These are phyloP conservation scores for Bugulina stolonifera DNA, from an alignment of 2,888 invertebrate genomes.

Conservation along the genomic window DNA sequence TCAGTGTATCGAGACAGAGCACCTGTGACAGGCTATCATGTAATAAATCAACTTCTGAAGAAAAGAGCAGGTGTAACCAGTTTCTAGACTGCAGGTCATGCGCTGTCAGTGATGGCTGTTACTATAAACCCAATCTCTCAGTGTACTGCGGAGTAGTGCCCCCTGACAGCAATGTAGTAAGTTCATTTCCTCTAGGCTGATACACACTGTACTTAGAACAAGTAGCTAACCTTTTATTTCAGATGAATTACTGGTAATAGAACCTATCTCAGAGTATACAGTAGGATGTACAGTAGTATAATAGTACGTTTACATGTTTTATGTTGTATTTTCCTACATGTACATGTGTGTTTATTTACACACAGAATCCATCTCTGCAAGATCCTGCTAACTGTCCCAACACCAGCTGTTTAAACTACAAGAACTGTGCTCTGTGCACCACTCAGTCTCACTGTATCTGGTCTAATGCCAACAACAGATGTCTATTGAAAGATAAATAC, in stretches of 20 bases:
- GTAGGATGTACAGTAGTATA: no score
- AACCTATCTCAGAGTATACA: no score
- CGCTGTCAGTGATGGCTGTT: not conserved
- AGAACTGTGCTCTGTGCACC: constrained; percentile 5
- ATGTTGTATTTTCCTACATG: no score
- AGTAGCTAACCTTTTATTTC: no score
- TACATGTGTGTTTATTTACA: no score
- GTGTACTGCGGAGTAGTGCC: constrained; percentile 6
- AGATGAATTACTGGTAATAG: no score
- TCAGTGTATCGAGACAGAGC: not conserved
- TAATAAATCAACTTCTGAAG: not conserved
- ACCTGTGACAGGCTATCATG: not conserved
- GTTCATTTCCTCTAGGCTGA: no score
- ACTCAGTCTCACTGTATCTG: not conserved
- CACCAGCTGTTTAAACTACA: not conserved
- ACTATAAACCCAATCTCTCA: not conserved
- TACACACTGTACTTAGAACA: no score
- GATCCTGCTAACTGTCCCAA: not conserved
- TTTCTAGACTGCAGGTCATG: constrained; percentile 1
- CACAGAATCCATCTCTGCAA: not conserved
- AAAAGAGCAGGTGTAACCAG: constrained; percentile 1
- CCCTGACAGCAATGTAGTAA: not conserved
- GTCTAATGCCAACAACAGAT: not conserved
- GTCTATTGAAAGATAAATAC: not conserved
- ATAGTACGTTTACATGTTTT: no score